Evolutionary conservation across 2,113 vertebrate species (phyloP), one percentile per base, ranked within the genome.

Genomic region (Barnardius zonarius): DNA sequence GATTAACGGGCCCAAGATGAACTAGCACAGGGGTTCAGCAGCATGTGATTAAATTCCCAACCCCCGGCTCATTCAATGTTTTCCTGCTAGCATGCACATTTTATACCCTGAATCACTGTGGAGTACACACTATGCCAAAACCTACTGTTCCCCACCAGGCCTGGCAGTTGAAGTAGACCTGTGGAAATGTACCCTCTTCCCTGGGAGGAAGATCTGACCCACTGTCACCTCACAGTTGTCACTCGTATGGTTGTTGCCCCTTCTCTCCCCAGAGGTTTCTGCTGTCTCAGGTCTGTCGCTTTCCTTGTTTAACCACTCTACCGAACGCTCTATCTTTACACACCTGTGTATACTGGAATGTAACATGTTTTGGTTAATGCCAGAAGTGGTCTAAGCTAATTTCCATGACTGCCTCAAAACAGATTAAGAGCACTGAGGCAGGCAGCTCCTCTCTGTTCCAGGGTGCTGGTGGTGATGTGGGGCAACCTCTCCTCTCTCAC

Each of bases 201-300:
- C 30, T 76, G 11, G 10, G 52, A 76, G 72, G 33, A 27, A 77
- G 41, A 46, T 30, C 52, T 62, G 59, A 66, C 28, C 24, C 49
- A 44, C 44, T 77, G 17, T 39, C 44, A 49, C 28, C 23, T 37
- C 55, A 43, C 0, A 2, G 18, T 79, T 73, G 27, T 57, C 55
- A 24, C 68, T 91, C 69, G 46, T 2, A 2, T 3, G 0, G 27
- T 48, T 57, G 12, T 17, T 52, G 76, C 59, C 30, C 39, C 27
- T 33, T 80, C 13, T 62, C 33, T 76, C 30, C 12, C 14, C 52
- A 61, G 33, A 62, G 16, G 10, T 81, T 88, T 91, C 73, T 54
- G 44, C 43, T 77, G 24, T 61, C 41, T 75, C 41, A 37, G 0
- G 0, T 67, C 31, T 78, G 13, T 28, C 1, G 5, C 24, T 73